Conservation (phyloP, 2,888 invertebrate species). For the Cryptocheilus praepositus region DNA sequence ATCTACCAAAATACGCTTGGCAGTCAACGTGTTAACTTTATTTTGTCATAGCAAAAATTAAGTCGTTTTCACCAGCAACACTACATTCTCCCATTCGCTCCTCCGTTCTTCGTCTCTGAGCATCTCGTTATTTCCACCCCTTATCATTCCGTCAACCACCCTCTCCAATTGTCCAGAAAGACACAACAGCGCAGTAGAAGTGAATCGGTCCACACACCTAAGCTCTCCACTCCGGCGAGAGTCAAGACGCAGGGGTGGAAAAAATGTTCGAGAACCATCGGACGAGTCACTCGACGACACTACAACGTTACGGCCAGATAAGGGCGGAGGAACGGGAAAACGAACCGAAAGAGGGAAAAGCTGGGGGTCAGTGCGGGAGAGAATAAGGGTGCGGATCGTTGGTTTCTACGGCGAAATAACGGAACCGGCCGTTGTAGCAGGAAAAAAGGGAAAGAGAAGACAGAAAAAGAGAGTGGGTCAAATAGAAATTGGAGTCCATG, state of each 20-base stretch:
- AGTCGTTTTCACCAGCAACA: too few species aligned
- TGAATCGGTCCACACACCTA: neutral
- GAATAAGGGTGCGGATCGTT: constrained; percentile 3
- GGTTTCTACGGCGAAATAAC: constrained; percentile 33
- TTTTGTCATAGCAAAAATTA: too few species aligned
- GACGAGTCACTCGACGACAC: constrained; percentile 29
- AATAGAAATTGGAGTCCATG: constrained; percentile 35
- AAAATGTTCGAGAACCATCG: constrained; percentile 27
- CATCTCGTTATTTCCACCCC: too few species aligned
- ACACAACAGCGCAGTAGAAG: neutral
- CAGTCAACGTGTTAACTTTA: too few species aligned
- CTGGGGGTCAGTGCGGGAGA: neutral
- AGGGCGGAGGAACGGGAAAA: neutral
- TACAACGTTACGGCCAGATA: constrained; percentile 18
- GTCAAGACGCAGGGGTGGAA: neutral
- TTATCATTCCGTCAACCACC: neutral
- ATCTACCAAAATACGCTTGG: too few species aligned
- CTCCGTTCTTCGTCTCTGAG: too few species aligned
- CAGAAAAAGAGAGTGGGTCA: constrained; percentile 4
- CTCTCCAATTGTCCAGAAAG: neutral
- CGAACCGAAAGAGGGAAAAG: constrained; percentile 1
- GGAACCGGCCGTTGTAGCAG: constrained; percentile 25
- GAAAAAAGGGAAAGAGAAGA: constrained; percentile 22
- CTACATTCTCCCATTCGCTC: too few species aligned
- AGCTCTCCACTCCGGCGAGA: too few species aligned